Evolutionary conservation across 2,888 invertebrate species (phyloP).

Genomic region (Hesperia comma): DNA sequence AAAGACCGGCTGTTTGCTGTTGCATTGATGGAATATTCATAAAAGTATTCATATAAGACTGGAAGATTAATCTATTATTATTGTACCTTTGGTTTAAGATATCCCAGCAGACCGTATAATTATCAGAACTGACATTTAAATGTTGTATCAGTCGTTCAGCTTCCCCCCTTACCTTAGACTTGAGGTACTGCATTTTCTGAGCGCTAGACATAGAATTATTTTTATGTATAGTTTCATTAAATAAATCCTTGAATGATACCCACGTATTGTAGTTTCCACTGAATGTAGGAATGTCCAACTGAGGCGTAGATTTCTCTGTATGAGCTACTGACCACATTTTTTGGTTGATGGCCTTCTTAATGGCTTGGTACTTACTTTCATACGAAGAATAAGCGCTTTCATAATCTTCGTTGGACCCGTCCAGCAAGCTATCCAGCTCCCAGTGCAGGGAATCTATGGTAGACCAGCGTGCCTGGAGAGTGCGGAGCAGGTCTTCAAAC

Average conservation of each 20-base stretch:
- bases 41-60: conserved; percentile 27
- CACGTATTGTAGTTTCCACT: conserved; percentile 39
- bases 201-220: conserved; percentile 40
- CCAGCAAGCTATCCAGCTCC: conserved; percentile 41
- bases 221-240: conserved; percentile 41
- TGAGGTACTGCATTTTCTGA: conserved; percentile 46
- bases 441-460: conserved; percentile 42
- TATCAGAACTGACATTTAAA: conserved; percentile 43
- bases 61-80: conserved; percentile 28
- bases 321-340: conserved; percentile 40
- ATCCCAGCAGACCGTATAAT: conserved; percentile 41
- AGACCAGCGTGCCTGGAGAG: conserved; percentile 37
- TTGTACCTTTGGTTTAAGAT: conserved; percentile 32
- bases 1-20: not conserved
- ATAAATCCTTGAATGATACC: conserved; percentile 41
- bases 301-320: conserved; percentile 38
- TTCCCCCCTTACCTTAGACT: conserved; percentile 42
- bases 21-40: conserved; percentile 43
- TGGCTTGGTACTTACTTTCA: conserved; percentile 31
- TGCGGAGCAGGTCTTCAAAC: conserved; percentile 8
- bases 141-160: conserved; percentile 46
- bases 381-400: conserved; percentile 33
- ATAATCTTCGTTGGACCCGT: conserved; percentile 35
- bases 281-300: conserved; percentile 22
- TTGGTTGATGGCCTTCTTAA: conserved; percentile 27